phyloP scores from a whole-genome alignment of 2,888 invertebrate genomes.

The Abrostola triplasia region DNA sequence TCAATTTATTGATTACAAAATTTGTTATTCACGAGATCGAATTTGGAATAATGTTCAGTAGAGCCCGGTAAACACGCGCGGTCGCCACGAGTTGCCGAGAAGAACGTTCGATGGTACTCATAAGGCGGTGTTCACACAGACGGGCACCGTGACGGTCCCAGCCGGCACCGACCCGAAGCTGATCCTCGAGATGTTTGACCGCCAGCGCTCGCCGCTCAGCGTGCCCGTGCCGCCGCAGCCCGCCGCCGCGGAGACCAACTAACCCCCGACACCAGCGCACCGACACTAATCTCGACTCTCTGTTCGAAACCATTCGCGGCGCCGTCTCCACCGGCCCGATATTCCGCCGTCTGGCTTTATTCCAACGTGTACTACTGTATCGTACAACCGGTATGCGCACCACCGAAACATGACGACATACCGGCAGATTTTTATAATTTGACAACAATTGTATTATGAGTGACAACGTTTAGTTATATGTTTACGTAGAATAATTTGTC shows the following conservation, averaged over 20 bases:
- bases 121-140: constrained; percentile 75
- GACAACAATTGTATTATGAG: constrained; percentile 43
- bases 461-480: constrained; percentile 46
- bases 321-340: constrained; percentile 25
- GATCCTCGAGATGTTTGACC: constrained; percentile 88
- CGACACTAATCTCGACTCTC: constrained; percentile 16
- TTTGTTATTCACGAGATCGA: constrained; percentile 24
- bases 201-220: constrained; percentile 80
- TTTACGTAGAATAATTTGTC: constrained; percentile 47
- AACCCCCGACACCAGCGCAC: constrained; percentile 31
- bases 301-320: constrained; percentile 27
- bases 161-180: constrained; percentile 88
- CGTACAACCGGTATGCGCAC: constrained; percentile 53
- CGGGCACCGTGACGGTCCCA: constrained; percentile 87
- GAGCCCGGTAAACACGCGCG: constrained; percentile 70
- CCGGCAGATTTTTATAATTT: constrained; percentile 49
- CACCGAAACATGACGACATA: constrained; percentile 56
- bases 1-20: constrained; percentile 24
- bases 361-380: constrained; percentile 23
- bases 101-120: constrained; percentile 86
- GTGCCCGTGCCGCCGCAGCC: constrained; percentile 76
- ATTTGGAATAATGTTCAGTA: constrained; percentile 48
- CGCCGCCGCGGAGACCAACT: constrained; percentile 67
- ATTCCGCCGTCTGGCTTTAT: constrained; percentile 28
- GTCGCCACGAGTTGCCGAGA: constrained; percentile 81